A percentile compares a stretch with the other conserved stretches of the same genome.
Evolutionary conservation across 2,797 vertebrate genomes (phyloP).

Genomic region (Amblyopsis hoosieri): DNA sequence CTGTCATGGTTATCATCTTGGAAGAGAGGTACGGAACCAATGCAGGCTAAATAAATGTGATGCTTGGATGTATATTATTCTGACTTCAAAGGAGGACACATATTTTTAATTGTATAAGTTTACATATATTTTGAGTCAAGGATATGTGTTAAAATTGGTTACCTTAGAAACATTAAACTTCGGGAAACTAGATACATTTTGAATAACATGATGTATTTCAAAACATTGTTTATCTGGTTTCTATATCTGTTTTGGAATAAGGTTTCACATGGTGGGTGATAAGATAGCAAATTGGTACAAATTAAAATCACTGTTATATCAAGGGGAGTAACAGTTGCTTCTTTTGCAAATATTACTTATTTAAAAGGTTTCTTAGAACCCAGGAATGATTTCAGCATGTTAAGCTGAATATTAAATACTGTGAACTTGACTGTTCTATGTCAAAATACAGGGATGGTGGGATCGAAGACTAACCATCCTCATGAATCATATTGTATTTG

Average conservation of each 20-base stretch:
- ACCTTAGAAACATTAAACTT: not conserved
- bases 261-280: not conserved
- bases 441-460: constrained; percentile 1
- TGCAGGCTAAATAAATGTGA: no score
- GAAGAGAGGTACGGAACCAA: no score
- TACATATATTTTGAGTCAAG: no score
- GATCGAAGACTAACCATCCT: constrained; percentile 7
- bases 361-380: constrained; percentile 14
- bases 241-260: constrained; percentile 1
- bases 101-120: no score
- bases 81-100: no score
- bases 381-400: constrained; percentile 1
- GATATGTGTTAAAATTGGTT: no score
- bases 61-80: no score
- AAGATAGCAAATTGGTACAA: constrained; percentile 1
- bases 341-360: not conserved
- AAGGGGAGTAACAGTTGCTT: no score
- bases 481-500: constrained; percentile 10
- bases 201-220: not conserved
- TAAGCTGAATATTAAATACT: constrained; percentile 13
- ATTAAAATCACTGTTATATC: not conserved
- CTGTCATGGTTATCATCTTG: not conserved
- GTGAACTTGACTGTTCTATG: constrained; percentile 16
- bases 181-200: no score
- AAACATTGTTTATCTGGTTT: not conserved